Percentiles rank a stretch among this genome's conserved stretches.
Evolutionary conservation across 2,888 invertebrate genomes (phyloP).

Genomic region (Troides aeacus): DNA sequence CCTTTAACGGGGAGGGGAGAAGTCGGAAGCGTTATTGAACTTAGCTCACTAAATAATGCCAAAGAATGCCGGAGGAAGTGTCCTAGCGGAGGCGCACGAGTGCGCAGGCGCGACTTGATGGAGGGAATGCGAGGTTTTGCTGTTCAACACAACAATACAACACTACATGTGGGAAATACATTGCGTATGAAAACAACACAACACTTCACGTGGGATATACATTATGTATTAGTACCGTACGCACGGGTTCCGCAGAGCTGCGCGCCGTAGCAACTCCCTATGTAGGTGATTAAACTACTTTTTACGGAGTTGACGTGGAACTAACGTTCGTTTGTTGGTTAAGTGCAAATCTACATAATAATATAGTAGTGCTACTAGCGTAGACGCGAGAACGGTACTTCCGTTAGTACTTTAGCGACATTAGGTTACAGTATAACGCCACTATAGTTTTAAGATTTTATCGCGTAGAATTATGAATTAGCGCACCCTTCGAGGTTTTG

Average conservation of each 20-base stretch:
- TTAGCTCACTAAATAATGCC: constrained; percentile 77
- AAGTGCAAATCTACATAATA: constrained; percentile 73
- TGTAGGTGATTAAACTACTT: constrained; percentile 59
- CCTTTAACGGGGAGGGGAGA: constrained; percentile 21
- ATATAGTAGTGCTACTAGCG: constrained; percentile 67
- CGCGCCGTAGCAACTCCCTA: constrained; percentile 59
- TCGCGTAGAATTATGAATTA: constrained; percentile 44
- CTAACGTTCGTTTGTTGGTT: constrained; percentile 33
- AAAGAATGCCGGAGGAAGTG: constrained; percentile 70
- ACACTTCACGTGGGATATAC: constrained; percentile 1
- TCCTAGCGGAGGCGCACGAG: constrained; percentile 51
- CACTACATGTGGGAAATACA: no score
- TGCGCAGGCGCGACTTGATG: constrained; percentile 54
- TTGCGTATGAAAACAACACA: no score
- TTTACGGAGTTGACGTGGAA: constrained; percentile 61
- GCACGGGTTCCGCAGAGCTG: constrained; percentile 49
- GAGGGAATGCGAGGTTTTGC: constrained; percentile 56
- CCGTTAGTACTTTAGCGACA: constrained; percentile 45
- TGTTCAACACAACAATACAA: constrained; percentile 46
- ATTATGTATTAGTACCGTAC: constrained; percentile 17
- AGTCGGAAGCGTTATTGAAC: constrained; percentile 52
- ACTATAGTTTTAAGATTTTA: constrained; percentile 56
- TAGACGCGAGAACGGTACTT: constrained; percentile 58
- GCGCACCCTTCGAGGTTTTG: constrained; percentile 38
- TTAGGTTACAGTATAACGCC: constrained; percentile 63